Conservation (phyloP, 2,113 vertebrate species). For the Origma solitaria region DNA sequence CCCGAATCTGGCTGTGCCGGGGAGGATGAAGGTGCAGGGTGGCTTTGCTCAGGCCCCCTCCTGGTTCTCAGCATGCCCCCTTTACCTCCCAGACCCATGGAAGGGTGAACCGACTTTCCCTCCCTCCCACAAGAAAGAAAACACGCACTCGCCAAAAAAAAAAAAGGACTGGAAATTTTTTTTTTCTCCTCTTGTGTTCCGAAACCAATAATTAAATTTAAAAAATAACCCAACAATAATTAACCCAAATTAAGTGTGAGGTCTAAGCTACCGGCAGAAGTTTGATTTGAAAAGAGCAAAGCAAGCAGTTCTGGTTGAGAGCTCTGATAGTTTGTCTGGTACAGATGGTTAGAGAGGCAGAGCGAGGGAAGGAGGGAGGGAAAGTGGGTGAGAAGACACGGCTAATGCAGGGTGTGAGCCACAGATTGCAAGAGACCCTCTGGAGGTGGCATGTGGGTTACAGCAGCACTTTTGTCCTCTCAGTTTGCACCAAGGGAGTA, state of each 20-base stretch:
- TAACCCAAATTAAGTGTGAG: slow-evolving; percentile 38
- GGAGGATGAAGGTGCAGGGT: neutral
- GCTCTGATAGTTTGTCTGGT: neutral
- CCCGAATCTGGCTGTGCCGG: accelerated
- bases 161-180: neutral
- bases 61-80: neutral
- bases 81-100: neutral
- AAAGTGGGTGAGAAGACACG: accelerated
- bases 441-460: neutral
- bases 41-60: accelerated
- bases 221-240: slow-evolving; percentile 1
- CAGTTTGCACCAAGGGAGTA: neutral
- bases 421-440: neutral
- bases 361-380: neutral
- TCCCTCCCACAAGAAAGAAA: neutral
- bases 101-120: neutral
- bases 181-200: neutral
- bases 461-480: neutral
- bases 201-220: slow-evolving; percentile 47
- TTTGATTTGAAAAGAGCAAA: slow-evolving; percentile 31
- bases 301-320: slow-evolving; percentile 12
- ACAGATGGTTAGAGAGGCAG: neutral
- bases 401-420: accelerated
- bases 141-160: accelerated
- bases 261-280: neutral